These are phyloP conservation scores for Catharus minimus DNA, from an alignment of 2,113 vertebrate species.

Conservation along the genomic window DNA sequence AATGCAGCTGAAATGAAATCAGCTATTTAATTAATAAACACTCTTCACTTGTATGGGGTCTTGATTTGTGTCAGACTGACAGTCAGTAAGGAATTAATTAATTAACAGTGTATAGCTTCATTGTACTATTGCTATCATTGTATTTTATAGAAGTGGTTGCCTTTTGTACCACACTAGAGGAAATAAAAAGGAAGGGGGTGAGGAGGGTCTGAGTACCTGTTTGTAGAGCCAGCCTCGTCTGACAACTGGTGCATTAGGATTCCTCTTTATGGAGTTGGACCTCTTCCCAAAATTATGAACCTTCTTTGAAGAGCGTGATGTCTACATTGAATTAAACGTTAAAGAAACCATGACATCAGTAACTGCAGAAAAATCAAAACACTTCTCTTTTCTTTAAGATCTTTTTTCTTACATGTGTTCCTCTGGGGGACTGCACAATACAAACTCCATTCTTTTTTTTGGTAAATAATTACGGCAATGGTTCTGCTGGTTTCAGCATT, in stretches of 20 bases:
- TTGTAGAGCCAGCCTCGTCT: conserved; percentile 97
- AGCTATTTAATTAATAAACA: not conserved
- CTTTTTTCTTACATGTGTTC: not conserved
- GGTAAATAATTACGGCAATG: not conserved
- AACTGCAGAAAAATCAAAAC: not conserved
- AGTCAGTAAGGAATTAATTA: not conserved
- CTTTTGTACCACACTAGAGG: not conserved
- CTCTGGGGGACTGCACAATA: not conserved
- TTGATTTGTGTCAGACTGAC: not conserved
- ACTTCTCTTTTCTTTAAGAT: not conserved
- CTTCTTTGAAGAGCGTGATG: conserved; percentile 92
- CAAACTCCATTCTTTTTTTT: not conserved
- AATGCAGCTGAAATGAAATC: not conserved
- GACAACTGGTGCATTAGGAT: conserved; percentile 90
- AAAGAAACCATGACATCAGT: conserved; percentile 22
- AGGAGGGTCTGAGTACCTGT: conserved; percentile 78
- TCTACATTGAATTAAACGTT: conserved; percentile 74
- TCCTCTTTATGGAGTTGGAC: conserved; percentile 96
- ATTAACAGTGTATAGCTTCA: not conserved
- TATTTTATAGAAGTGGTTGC: not conserved
- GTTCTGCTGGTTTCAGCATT: conserved; percentile 35
- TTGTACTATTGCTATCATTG: not conserved
- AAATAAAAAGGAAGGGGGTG: accelerated
- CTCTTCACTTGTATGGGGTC: not conserved
- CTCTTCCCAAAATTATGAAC: conserved; percentile 97